Conservation (phyloP, 2,113 vertebrate species). For the Megalops atlanticus region DNA sequence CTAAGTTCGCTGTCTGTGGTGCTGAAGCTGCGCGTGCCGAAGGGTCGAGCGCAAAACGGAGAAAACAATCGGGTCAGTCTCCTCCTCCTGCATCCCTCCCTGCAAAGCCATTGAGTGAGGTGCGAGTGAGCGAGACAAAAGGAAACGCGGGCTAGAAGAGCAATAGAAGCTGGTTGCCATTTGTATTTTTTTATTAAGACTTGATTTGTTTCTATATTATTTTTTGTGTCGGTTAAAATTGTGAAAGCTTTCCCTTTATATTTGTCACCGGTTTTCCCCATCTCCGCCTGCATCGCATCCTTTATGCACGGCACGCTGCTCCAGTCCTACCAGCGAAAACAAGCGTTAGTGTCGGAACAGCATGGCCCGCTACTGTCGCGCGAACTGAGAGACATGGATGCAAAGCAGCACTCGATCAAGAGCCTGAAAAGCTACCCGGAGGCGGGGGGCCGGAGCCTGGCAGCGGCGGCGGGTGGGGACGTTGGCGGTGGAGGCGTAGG, state of each 20-base stretch:
- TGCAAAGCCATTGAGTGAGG: slow-evolving; percentile 50
- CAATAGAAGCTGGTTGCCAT: slow-evolving; percentile 12
- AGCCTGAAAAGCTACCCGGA: slow-evolving; percentile 73
- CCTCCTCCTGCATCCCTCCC: slow-evolving; percentile 54
- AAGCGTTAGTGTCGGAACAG: slow-evolving; percentile 64
- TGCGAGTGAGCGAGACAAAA: no score
- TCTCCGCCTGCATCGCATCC: slow-evolving; percentile 55
- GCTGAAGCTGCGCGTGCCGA: slow-evolving; percentile 80
- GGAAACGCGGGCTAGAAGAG: slow-evolving; percentile 11
- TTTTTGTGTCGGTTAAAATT: no score
- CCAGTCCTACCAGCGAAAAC: slow-evolving; percentile 57
- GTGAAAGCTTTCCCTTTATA: not conserved
- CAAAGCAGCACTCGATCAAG: slow-evolving; percentile 71
- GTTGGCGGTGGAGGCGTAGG: slow-evolving; percentile 48
- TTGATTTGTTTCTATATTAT: no score
- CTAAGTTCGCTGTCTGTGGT: slow-evolving; percentile 76
- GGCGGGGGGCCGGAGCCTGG: slow-evolving; percentile 75
- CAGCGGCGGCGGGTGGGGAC: slow-evolving; percentile 69
- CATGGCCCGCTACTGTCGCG: slow-evolving; percentile 73
- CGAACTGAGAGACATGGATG: slow-evolving; percentile 73
- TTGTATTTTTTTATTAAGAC: not conserved
- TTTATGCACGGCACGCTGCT: slow-evolving; percentile 76
- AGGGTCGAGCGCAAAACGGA: slow-evolving; percentile 37
- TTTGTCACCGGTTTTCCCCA: slow-evolving; percentile 23
- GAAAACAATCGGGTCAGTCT: slow-evolving; percentile 42